A percentile compares a stretch with the other conserved stretches of the same genome.
phyloP scores from a whole-genome alignment of 1,140 invertebrate genomes.

The Drosophila busckii region DNA sequence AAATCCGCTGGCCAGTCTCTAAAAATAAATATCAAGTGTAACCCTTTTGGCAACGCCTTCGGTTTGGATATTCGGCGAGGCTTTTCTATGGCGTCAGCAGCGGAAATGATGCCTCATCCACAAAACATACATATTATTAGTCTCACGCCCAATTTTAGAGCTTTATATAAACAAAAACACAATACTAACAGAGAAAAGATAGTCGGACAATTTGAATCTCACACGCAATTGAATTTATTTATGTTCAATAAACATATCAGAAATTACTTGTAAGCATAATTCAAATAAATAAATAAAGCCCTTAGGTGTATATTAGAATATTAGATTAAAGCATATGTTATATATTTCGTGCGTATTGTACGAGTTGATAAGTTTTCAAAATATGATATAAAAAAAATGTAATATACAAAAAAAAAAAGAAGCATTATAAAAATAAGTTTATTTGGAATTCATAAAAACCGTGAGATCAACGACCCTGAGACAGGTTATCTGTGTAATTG shows the following conservation, averaged over 20 bases:
- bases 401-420: no score
- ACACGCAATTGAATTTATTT: conserved; percentile 63
- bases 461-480: conserved; percentile 50
- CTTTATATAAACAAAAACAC: conserved; percentile 48
- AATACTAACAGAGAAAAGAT: conserved; percentile 17
- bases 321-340: no score
- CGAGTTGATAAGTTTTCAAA: no score
- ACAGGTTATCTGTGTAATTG: conserved; percentile 34
- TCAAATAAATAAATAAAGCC: conserved; percentile 26
- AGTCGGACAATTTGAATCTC: conserved; percentile 45
- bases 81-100: conserved; percentile 58
- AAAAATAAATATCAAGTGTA: conserved; percentile 42
- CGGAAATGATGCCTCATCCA: conserved; percentile 68
- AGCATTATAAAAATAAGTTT: no score
- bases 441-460: no score
- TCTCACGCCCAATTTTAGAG: conserved; percentile 48
- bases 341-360: no score
- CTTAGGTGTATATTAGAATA: no score
- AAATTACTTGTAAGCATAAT: conserved; percentile 3
- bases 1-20: conserved; percentile 6
- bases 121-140: conserved; percentile 21
- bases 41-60: conserved; percentile 14
- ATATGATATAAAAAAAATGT: no score
- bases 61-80: conserved; percentile 12
- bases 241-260: conserved; percentile 16